Conservation (phyloP, 2,888 invertebrate species). For the Drosophila nigritarsus region DNA sequence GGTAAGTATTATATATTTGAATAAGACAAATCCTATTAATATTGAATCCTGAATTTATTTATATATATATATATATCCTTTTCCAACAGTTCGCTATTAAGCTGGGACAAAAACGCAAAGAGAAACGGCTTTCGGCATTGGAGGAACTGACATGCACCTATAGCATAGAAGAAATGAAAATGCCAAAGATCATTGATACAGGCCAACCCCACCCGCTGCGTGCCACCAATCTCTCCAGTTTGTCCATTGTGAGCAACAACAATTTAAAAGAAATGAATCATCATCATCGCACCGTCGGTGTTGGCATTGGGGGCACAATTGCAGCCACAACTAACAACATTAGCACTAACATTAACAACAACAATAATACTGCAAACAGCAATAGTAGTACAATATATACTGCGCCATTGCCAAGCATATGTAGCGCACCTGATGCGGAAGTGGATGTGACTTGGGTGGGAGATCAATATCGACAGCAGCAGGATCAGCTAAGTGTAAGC, state of each 20-base stretch:
- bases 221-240: constrained; percentile 51
- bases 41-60: constrained; percentile 40
- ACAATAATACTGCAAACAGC: constrained; percentile 32
- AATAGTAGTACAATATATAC: constrained; percentile 44
- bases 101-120: constrained; percentile 87
- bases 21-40: background rate
- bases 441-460: constrained; percentile 46
- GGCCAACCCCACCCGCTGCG: constrained; percentile 86
- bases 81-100: constrained; percentile 87
- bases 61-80: background rate
- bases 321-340: constrained; percentile 39
- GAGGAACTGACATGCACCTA: constrained; percentile 86
- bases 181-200: constrained; percentile 86
- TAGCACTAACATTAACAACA: constrained; percentile 36
- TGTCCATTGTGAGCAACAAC: constrained; percentile 60
- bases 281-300: constrained; percentile 35
- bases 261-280: constrained; percentile 64
- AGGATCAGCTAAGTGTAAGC: constrained; percentile 38
- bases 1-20: constrained; percentile 87
- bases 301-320: constrained; percentile 18
- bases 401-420: constrained; percentile 49
- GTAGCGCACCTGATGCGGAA: constrained; percentile 49
- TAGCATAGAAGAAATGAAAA: constrained; percentile 86
- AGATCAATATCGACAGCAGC: constrained; percentile 63
- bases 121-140: constrained; percentile 86